phyloP scores from a whole-genome alignment of 2,888 invertebrate genomes.

The Oasisia sp. region DNA sequence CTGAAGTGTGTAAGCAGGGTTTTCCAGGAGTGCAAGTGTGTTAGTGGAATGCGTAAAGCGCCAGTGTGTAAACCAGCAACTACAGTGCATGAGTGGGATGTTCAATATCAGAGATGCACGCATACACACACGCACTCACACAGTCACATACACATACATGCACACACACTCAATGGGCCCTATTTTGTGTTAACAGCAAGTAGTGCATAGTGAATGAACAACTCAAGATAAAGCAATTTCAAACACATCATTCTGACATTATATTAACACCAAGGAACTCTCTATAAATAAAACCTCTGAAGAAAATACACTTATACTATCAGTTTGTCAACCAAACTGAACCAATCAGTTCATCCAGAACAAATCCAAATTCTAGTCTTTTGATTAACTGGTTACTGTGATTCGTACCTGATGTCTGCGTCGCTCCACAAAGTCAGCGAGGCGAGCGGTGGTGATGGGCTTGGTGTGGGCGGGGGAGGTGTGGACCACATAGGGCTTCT shows the following conservation, averaged over 20 bases:
- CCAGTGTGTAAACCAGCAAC: not conserved
- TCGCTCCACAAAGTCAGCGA: constrained; percentile 59
- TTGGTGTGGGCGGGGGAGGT: constrained; percentile 48
- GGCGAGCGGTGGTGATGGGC: constrained; percentile 53
- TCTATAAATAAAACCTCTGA: not conserved
- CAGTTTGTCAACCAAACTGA: not conserved
- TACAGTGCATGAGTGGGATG: not conserved
- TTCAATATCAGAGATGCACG: too few relatives aligned
- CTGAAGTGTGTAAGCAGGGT: too few relatives aligned
- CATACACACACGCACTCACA: not conserved
- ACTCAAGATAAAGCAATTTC: not conserved
- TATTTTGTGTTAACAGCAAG: not conserved
- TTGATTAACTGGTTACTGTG: not conserved
- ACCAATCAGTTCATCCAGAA: not conserved
- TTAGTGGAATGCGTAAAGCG: not conserved
- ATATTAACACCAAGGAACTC: not conserved
- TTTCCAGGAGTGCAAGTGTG: not conserved
- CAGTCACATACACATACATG: not conserved
- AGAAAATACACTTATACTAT: not conserved
- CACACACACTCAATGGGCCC: not conserved
- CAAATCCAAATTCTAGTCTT: not conserved
- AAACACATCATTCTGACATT: not conserved
- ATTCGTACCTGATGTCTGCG: constrained; percentile 56
- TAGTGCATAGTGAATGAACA: not conserved
- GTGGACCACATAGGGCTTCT: constrained; percentile 41